These are phyloP conservation scores for Forbesichthys agassizii DNA, from an alignment of 2,113 vertebrate species.

Conservation along the genomic window DNA sequence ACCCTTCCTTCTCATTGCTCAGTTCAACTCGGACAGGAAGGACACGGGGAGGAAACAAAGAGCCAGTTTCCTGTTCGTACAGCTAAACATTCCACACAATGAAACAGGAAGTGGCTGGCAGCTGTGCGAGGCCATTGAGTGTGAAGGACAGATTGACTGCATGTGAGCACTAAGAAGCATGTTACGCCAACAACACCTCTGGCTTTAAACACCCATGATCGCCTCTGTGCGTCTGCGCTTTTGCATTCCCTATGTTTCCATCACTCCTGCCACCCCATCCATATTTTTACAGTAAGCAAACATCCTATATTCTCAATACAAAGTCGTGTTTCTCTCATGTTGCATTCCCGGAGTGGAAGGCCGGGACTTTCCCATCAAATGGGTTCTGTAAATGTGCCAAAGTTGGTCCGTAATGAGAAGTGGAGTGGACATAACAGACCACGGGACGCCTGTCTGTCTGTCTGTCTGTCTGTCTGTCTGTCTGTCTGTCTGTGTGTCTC, in stretches of 20 bases:
- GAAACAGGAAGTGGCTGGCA: slow-evolving; percentile 69
- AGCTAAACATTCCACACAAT: slow-evolving; percentile 65
- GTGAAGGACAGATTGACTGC: slow-evolving; percentile 60
- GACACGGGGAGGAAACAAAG: slow-evolving; percentile 68
- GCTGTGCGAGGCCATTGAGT: slow-evolving; percentile 49
- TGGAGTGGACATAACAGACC: background rate
- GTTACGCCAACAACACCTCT: background rate
- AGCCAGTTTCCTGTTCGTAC: slow-evolving; percentile 70
- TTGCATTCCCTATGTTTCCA: slow-evolving; percentile 40
- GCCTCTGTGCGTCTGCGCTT: background rate
- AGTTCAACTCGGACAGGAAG: slow-evolving; percentile 64
- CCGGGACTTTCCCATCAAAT: background rate
- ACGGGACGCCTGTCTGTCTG: background rate
- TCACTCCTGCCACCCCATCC: background rate
- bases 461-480: background rate
- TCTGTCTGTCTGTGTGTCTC: background rate
- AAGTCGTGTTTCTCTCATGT: background rate
- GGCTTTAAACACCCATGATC: background rate
- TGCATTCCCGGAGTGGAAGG: background rate
- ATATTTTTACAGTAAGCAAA: slow-evolving; percentile 7
- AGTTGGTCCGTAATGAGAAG: background rate
- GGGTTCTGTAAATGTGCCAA: slow-evolving; percentile 1
- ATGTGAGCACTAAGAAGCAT: slow-evolving; percentile 15
- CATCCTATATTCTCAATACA: background rate
- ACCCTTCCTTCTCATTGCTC: slow-evolving; percentile 32